Conservation (phyloP, 2,888 invertebrate species). For the Orchesellides sinensis region DNA sequence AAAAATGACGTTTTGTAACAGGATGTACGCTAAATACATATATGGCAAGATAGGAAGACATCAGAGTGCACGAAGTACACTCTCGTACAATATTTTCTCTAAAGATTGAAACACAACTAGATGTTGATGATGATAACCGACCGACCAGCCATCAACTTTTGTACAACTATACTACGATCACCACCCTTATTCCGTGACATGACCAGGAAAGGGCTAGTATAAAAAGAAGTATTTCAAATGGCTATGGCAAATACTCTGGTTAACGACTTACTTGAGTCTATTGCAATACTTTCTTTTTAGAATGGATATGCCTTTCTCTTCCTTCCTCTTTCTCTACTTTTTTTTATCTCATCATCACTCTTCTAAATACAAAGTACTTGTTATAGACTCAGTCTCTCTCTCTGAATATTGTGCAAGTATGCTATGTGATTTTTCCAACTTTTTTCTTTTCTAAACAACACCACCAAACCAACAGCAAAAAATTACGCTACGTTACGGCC, state of each 20-base stretch:
- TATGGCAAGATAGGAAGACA: neutral
- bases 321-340: neutral
- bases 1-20: neutral
- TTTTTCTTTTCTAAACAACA: too few relatives aligned
- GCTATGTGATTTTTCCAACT: too few relatives aligned
- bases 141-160: neutral
- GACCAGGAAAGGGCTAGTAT: neutral
- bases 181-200: neutral
- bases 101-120: neutral
- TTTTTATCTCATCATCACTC: constrained; percentile 11
- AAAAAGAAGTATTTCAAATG: constrained; percentile 10
- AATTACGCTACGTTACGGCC: too few relatives aligned
- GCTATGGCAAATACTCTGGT: constrained; percentile 6
- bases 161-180: neutral
- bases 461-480: too few relatives aligned
- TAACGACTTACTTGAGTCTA: constrained; percentile 20
- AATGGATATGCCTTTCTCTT: constrained; percentile 2
- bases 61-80: neutral
- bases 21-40: neutral
- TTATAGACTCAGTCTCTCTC: neutral
- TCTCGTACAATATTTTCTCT: neutral
- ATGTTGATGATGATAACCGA: neutral
- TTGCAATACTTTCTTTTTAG: constrained; percentile 8
- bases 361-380: neutral
- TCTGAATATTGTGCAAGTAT: too few relatives aligned